Conservation (phyloP, 1,140 invertebrate species). For the Dinoponera quadriceps region DNA sequence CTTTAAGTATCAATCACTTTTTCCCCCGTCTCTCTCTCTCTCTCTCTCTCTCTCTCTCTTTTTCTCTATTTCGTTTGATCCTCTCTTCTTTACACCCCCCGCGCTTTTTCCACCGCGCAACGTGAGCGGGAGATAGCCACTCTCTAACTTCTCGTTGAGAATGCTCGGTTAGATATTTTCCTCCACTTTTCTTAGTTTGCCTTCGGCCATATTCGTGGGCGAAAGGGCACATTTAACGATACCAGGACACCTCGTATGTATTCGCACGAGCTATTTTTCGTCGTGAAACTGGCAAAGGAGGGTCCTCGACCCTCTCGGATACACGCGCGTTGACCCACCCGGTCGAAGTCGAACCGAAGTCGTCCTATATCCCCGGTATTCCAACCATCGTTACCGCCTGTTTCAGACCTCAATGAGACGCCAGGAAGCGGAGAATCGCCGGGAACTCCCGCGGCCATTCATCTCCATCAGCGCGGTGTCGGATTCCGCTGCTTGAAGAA, state of each 20-base stretch:
- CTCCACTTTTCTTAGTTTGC: background rate
- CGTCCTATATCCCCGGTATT: background rate
- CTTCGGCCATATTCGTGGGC: constrained; percentile 17
- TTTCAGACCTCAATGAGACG: constrained; percentile 20
- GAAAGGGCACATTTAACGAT: background rate
- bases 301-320: background rate
- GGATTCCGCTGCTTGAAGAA: constrained; percentile 16
- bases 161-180: background rate
- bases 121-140: background rate
- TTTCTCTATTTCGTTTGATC: background rate
- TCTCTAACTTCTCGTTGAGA: constrained; percentile 9
- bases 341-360: background rate
- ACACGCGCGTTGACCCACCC: background rate
- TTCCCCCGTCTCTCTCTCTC: too few species aligned
- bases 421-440: constrained; percentile 31
- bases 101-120: too few species aligned
- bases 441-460: constrained; percentile 24
- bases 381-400: constrained; percentile 4
- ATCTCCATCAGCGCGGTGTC: constrained; percentile 37
- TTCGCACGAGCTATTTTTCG: constrained; percentile 4
- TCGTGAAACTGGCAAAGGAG: background rate
- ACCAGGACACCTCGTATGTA: background rate
- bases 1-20: background rate
- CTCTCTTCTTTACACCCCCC: too few species aligned
- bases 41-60: background rate